phyloP scores from a whole-genome alignment of 1,140 invertebrate species.

The Drosophila navojoa region DNA sequence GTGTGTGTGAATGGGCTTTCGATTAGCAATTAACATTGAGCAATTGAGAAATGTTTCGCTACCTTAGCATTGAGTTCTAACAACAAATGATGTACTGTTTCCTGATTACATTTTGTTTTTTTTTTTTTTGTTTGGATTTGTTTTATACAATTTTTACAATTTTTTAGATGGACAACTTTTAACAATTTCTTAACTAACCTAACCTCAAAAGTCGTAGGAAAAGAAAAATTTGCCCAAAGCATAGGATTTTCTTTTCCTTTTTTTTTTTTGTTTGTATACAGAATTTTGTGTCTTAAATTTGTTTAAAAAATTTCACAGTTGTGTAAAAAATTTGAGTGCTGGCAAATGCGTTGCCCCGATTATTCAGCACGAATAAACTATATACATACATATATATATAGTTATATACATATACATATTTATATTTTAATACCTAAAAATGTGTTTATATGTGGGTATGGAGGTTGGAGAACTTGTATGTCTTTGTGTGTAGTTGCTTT shows the following conservation, averaged over 20 bases:
- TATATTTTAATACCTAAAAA: slow-evolving; percentile 45
- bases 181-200: slow-evolving; percentile 28
- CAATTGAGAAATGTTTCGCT: slow-evolving; percentile 40
- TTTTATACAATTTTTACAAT: slow-evolving; percentile 46
- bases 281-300: slow-evolving; percentile 21
- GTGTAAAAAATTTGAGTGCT: slow-evolving; percentile 21
- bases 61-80: slow-evolving; percentile 42
- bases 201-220: slow-evolving; percentile 14
- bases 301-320: slow-evolving; percentile 44
- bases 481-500: slow-evolving; percentile 7
- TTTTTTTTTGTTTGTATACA: slow-evolving; percentile 13
- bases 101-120: slow-evolving; percentile 16
- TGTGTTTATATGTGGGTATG: slow-evolving; percentile 1
- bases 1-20: neutral
- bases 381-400: slow-evolving; percentile 1
- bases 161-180: slow-evolving; percentile 28
- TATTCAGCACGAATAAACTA: slow-evolving; percentile 27
- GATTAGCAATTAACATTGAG: slow-evolving; percentile 27
- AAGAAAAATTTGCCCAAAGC: slow-evolving; percentile 28
- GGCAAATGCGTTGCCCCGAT: slow-evolving; percentile 26
- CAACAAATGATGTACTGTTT: slow-evolving; percentile 24
- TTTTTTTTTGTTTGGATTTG: neutral
- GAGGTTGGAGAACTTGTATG: slow-evolving; percentile 14
- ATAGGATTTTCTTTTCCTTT: slow-evolving; percentile 4
- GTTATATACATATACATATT: slow-evolving; percentile 15